Evolutionary conservation across 1,140 invertebrate species (phyloP).

Genomic region (Coenobita brevimanus): DNA sequence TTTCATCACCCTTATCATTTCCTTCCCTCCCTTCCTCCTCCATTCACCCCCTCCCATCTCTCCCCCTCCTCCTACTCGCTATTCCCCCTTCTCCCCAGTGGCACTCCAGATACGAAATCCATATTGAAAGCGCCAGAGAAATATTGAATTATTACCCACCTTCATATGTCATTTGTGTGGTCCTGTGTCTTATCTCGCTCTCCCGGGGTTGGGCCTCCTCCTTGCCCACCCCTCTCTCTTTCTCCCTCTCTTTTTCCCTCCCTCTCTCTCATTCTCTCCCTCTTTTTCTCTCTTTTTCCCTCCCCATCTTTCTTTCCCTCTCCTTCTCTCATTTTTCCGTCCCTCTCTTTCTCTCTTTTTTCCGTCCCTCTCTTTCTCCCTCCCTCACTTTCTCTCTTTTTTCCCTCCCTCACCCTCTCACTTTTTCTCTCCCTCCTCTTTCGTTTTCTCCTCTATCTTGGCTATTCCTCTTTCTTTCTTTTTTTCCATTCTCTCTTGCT

Average conservation of each 20-base stretch:
- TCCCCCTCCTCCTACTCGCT: neutral
- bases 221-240: neutral
- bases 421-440: neutral
- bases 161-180: slow-evolving; percentile 57
- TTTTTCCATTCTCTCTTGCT: neutral
- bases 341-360: neutral
- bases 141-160: slow-evolving; percentile 57
- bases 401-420: neutral
- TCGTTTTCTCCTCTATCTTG: neutral
- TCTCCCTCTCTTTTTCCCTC: neutral
- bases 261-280: neutral
- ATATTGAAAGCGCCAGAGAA: slow-evolving; percentile 55
- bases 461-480: too few species aligned
- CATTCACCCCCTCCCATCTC: neutral
- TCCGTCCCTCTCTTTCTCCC: too few species aligned
- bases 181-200: slow-evolving; percentile 42
- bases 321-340: neutral
- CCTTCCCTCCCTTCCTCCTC: neutral
- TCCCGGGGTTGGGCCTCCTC: neutral
- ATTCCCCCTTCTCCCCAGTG: slow-evolving; percentile 27
- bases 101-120: slow-evolving; percentile 51
- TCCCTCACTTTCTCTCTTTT: neutral
- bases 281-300: too few species aligned
- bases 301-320: neutral
- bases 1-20: neutral